These are phyloP conservation scores for Odocoileus hemionus DNA, from an alignment of 2,113 vertebrate species.

Conservation along the genomic window DNA sequence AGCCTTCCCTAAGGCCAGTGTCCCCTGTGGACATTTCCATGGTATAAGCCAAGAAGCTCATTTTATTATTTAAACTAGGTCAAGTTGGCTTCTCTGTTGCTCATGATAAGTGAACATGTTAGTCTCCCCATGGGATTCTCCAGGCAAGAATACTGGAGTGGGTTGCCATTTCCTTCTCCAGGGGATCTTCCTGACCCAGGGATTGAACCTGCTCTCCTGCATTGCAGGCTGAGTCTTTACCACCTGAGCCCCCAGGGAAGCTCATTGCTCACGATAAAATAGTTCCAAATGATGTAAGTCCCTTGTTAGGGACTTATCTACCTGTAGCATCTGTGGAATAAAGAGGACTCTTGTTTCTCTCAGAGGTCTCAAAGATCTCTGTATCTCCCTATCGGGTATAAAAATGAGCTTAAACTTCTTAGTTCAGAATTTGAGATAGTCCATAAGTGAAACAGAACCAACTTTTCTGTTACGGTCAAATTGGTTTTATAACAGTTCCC, in stretches of 20 bases:
- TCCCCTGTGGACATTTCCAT: not conserved
- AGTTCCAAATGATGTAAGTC: not conserved
- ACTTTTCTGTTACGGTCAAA: not conserved
- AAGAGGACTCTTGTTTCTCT: not conserved
- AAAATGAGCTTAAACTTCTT: not conserved
- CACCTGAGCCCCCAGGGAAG: not conserved
- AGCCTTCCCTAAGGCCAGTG: not conserved
- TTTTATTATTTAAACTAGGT: not conserved
- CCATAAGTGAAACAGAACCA: not conserved
- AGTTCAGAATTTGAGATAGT: not conserved
- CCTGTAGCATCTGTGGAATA: not conserved
- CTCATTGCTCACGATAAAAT: not conserved
- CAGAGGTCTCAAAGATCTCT: not conserved
- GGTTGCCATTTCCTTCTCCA: not conserved
- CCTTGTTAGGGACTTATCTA: not conserved
- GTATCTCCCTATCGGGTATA: not conserved
- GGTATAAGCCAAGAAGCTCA: not conserved
- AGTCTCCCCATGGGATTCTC: not conserved
- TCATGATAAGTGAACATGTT: not conserved
- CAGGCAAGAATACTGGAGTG: not conserved
- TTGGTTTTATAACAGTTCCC: not conserved
- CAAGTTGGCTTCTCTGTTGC: not conserved
- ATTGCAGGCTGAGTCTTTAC: not conserved
- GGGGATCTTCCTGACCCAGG: not conserved
- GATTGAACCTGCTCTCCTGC: not conserved